A percentile compares a stretch with the other conserved stretches of the same genome.
Evolutionary conservation across 2,888 invertebrate genomes (phyloP).

Genomic region (Strigamia maritima): DNA sequence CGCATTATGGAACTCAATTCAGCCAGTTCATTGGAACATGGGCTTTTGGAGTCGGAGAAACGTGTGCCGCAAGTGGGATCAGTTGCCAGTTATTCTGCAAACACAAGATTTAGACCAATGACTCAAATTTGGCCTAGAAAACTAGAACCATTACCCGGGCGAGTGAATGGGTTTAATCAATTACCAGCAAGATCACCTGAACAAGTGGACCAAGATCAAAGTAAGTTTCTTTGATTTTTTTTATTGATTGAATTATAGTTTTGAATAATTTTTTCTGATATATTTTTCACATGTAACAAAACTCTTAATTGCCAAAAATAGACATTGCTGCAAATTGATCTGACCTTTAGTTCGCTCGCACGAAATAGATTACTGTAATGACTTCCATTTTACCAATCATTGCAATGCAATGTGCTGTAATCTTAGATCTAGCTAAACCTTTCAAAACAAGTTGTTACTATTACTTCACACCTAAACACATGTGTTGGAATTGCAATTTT

Average conservation of each 20-base stretch:
- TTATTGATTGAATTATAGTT: background rate
- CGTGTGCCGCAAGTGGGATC: background rate
- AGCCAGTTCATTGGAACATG: background rate
- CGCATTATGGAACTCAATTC: slow-evolving; percentile 35
- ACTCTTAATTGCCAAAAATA: background rate
- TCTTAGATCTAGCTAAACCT: no score
- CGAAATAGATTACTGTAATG: background rate
- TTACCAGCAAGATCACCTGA: background rate
- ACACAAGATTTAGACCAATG: background rate
- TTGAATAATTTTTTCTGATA: background rate
- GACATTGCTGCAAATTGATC: background rate
- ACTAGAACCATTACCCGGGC: slow-evolving; percentile 21
- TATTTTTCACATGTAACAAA: background rate
- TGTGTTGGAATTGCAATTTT: no score
- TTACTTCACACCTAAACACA: no score
- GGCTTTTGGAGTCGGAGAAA: background rate
- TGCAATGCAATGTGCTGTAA: background rate
- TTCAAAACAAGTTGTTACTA: no score
- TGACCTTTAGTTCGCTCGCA: background rate
- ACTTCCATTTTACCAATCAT: background rate
- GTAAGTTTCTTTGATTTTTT: background rate
- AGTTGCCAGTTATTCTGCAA: background rate
- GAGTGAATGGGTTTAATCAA: background rate
- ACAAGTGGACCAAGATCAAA: background rate
- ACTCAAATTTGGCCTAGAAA: slow-evolving; percentile 25